Percentiles rank a stretch among this genome's conserved stretches.
Conservation (phyloP, 2,113 vertebrate genomes). For the Chloroceryle aenea region DNA sequence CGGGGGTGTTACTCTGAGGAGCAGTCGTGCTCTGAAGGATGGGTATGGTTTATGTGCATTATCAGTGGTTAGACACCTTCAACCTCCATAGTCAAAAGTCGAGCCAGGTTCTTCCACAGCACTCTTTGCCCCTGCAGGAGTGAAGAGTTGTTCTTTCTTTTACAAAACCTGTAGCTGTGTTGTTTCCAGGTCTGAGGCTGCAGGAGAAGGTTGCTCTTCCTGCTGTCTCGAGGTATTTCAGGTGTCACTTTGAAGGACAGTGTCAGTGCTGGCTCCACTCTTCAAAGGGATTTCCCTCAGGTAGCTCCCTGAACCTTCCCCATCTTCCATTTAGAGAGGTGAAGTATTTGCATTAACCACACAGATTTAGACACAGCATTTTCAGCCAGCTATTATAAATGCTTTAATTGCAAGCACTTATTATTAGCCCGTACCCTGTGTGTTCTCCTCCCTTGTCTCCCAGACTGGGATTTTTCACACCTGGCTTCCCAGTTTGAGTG, state of each 20-base stretch:
- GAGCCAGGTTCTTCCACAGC: not conserved
- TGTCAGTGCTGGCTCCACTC: not conserved
- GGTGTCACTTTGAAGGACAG: not conserved
- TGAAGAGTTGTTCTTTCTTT: not conserved
- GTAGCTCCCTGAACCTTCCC: not conserved
- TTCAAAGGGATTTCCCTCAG: not conserved
- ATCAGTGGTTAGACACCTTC: not conserved
- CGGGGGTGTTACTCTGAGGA: not conserved
- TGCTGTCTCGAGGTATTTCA: not conserved
- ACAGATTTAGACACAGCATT: not conserved
- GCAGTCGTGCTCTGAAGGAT: not conserved
- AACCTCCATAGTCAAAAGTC: not conserved
- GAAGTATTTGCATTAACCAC: not conserved
- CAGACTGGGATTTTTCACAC: not conserved
- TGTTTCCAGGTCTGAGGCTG: not conserved
- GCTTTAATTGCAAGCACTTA: not conserved
- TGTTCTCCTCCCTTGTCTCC: not conserved
- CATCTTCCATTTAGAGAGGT: not conserved
- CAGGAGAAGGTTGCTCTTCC: not conserved
- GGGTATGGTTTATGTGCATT: not conserved
- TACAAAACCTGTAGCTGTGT: rapidly evolving
- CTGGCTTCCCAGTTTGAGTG: not conserved
- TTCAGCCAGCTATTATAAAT: not conserved
- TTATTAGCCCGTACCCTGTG: not conserved
- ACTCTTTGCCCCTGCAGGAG: not conserved